Evolutionary conservation across 1,140 invertebrate species (phyloP), one percentile per base, ranked within the genome.

Genomic region (Apis florea): DNA sequence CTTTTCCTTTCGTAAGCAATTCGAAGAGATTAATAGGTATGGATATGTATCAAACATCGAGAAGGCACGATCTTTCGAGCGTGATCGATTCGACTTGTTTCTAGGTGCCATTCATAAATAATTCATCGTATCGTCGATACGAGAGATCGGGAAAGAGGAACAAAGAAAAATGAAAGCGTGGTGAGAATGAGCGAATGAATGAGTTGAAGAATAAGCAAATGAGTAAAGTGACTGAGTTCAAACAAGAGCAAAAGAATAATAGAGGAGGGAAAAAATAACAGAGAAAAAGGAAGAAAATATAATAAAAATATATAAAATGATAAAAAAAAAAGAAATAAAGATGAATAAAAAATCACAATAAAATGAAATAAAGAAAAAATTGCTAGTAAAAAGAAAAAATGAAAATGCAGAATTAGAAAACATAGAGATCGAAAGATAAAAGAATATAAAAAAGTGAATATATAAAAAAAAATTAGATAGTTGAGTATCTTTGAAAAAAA

Each of bases 21-120:
- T 66, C 73, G 79, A 82, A 82, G 85, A 83, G 81, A 83, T 79
- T 75, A 86, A 87, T 83, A 78, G 80, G 54, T 74, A 61, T 47
- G 81, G 83, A 80, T 87, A 73, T 73, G 81, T 87, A 83, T 87
- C 81, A 79, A 73, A 58, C 61, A 83, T 82, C 80, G 72, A 69
- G 63, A 59, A 83, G 76, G 68, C 51, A 67, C 77, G 67, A 66
- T 86, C 80, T 51, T 70, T 75, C 77, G 74, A 76, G 73, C 86
- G 70, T 82, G 78, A 70, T 84, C 85, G 85, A 82, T 84, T 71
- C 73, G 82, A 87, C 77, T 87, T 87, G 86, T 87, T 87, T 79
- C 79, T 81, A 74, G 73, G 54, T 86, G 78, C 78, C 69, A 81
- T 88, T 89, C 86, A 88, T 90, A 89, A 90, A 90, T 90, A 90